Percentiles rank a stretch among this genome's conserved stretches.
These are phyloP conservation scores for Neomorphus geoffroyi DNA, from an alignment of 2,797 vertebrate species.

Conservation along the genomic window DNA sequence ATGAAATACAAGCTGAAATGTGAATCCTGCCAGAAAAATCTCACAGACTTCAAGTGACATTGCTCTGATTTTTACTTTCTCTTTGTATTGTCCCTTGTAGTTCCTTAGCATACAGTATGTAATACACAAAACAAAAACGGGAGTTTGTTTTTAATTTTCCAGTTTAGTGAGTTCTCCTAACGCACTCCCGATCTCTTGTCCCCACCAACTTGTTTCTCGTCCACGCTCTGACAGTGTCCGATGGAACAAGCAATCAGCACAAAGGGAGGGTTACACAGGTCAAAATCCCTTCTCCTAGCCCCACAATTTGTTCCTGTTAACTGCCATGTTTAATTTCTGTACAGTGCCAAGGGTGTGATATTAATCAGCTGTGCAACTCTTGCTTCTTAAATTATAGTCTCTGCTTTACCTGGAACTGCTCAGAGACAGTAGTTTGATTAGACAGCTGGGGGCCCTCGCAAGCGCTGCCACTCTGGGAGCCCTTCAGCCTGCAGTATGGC, in stretches of 20 bases:
- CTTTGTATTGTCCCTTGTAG: not conserved
- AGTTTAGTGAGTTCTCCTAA: not conserved
- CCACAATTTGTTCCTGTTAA: not conserved
- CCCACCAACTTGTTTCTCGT: not conserved
- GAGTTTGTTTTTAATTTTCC: not conserved
- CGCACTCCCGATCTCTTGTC: not conserved
- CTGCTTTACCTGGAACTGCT: not conserved
- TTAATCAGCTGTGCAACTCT: not conserved
- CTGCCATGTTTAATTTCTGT: not conserved
- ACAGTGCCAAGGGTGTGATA: not conserved
- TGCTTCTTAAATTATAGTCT: not conserved
- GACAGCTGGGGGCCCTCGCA: not conserved
- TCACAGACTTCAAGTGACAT: not conserved
- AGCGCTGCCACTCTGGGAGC: fast-evolving
- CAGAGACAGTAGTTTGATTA: not conserved
- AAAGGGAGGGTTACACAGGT: fast-evolving
- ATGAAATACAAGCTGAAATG: fast-evolving
- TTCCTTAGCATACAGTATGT: not conserved
- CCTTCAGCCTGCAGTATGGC: not conserved
- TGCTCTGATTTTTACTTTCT: not conserved
- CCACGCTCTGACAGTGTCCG: fast-evolving
- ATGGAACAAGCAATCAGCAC: fast-evolving
- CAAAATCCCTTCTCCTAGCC: not conserved
- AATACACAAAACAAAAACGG: not conserved
- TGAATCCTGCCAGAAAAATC: not conserved